phyloP scores from a whole-genome alignment of 2,888 invertebrate species.

The Microctonus brassicae region DNA sequence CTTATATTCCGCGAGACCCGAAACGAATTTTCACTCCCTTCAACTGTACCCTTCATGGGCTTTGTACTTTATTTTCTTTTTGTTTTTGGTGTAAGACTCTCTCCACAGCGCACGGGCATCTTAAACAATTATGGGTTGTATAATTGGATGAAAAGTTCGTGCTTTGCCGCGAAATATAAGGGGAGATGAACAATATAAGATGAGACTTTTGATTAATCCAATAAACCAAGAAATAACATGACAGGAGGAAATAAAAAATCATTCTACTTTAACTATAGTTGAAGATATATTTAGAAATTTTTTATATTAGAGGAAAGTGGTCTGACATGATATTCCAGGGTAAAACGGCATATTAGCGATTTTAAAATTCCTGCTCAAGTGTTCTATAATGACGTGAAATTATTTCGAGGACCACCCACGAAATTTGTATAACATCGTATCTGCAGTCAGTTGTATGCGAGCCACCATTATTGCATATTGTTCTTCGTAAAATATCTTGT shows the following conservation, averaged over 20 bases:
- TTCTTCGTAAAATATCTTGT: too few relatives aligned
- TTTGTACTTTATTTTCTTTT: background rate
- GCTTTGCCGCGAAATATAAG: background rate
- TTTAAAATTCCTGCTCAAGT: too few relatives aligned
- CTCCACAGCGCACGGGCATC: background rate
- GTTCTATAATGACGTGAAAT: too few relatives aligned
- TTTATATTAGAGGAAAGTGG: too few relatives aligned
- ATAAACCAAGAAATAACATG: background rate
- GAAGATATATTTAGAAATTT: too few relatives aligned
- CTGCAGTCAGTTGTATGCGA: too few relatives aligned
- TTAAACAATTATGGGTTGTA: slow-evolving; percentile 6
- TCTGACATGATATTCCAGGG: too few relatives aligned
- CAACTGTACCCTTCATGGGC: background rate
- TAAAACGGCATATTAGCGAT: too few relatives aligned
- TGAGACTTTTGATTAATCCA: slow-evolving; percentile 2
- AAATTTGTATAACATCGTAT: too few relatives aligned
- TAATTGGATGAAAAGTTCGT: slow-evolving; percentile 13
- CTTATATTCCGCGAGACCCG: background rate
- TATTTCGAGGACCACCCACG: too few relatives aligned
- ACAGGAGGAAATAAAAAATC: background rate
- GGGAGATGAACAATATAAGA: background rate
- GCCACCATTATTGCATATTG: too few relatives aligned
- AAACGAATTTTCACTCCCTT: background rate
- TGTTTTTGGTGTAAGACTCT: background rate
- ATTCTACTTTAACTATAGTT: too few relatives aligned